Evolutionary conservation across 2,888 invertebrate genomes (phyloP), one percentile per base, ranked within the genome.

Genomic region (Plutella xylostella): DNA sequence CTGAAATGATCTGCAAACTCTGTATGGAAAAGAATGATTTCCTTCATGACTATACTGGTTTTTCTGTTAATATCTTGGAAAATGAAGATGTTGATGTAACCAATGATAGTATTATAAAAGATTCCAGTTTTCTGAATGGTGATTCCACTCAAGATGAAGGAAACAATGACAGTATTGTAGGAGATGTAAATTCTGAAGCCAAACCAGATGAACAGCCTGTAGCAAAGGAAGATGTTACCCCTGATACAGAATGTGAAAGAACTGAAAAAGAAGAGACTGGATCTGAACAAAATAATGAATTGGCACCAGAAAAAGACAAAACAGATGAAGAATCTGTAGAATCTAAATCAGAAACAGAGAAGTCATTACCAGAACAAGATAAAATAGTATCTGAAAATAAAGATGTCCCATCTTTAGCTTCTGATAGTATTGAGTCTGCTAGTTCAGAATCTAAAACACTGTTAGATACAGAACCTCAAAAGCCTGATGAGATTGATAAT

Each of bases 11-110:
- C 43, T 97, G 96, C 67, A 88, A 87, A 43, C 66, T 59, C 2
- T 97, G 96, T 61, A 91, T 94, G 87, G 80, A 86, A n/a, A 86
- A 87, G 45, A 88, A 92, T 73, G 80, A 87, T 9, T 94, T 96
- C 65, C 72, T 96, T 15, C 85, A 89, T 67, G 86, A 89, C 61
- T 95, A 95, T 61, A 85, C 87, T 48, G 76, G 76, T 0, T 59
- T 87, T 42, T 71, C 80, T 53, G 65, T 79, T 15, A 72, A 70
- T 55, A 52, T 49, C 55, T 12, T 31, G 35, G 75, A 75, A 49
- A 48, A 49, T 47, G 59, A 45, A 40, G 62, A 68, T 51, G 57
- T 72, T 43, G 70, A 72, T 53, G 52, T 44, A 15, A 21, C 19
- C 17, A 43, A 30, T 41, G 46, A 25, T 9, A 41, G 21, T 45